A percentile compares a stretch with the other conserved stretches of the same genome.
Conservation (phyloP, 2,113 vertebrate species). For the Phycodurus eques region DNA sequence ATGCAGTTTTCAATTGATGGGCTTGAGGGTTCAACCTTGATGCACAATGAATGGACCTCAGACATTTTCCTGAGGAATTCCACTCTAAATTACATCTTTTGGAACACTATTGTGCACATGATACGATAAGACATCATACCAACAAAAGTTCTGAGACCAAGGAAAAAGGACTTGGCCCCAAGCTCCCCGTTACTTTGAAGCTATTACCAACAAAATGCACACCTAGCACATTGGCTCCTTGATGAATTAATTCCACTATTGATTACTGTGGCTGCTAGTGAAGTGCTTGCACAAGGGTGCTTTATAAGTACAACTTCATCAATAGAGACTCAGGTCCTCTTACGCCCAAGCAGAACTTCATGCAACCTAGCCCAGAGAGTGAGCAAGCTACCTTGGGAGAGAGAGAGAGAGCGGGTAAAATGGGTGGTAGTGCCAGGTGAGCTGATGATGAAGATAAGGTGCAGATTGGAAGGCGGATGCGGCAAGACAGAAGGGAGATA, state of each 20-base stretch:
- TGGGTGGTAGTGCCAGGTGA: neutral
- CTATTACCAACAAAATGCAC: neutral
- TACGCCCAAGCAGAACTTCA: neutral
- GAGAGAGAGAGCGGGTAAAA: neutral
- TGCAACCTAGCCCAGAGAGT: neutral
- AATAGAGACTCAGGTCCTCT: neutral
- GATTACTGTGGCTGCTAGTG: conserved; percentile 2
- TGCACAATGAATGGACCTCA: neutral
- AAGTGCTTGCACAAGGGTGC: neutral
- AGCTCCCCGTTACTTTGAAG: neutral
- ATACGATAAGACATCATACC: too few relatives aligned
- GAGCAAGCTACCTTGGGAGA: neutral
- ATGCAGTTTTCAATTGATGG: too few relatives aligned
- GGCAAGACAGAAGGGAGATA: conserved; percentile 11
- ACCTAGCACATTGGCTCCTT: neutral
- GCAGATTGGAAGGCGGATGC: conserved; percentile 18
- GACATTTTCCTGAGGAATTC: neutral
- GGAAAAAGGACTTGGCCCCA: neutral
- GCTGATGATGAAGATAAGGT: conserved; percentile 28
- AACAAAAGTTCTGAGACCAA: neutral
- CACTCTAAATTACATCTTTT: neutral
- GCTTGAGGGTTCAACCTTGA: neutral
- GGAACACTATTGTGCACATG: neutral
- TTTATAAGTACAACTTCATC: neutral
- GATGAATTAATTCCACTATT: conserved; percentile 1